Percentiles rank a stretch among this genome's conserved stretches.
phyloP scores from a whole-genome alignment of 92 coral and sea anemone genomes.

The Isaurus tuberculatus region DNA sequence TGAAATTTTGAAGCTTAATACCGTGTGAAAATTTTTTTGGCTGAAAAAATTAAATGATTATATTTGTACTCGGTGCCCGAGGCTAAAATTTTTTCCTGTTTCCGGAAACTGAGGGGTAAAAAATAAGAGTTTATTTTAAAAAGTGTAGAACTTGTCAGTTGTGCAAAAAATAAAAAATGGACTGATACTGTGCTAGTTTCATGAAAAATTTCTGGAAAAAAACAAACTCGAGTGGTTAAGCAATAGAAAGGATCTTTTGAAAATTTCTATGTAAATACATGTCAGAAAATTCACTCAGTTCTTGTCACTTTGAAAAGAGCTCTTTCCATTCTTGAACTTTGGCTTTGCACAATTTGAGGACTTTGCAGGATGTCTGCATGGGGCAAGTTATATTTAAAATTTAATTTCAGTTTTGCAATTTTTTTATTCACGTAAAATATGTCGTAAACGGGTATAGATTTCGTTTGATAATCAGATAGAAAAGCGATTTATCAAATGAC shows the following conservation, averaged over 20 bases:
- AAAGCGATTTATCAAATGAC: background rate
- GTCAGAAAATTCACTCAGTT: background rate
- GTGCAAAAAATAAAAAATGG: background rate
- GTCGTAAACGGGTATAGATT: background rate
- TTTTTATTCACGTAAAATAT: background rate
- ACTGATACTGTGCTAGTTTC: too few relatives aligned
- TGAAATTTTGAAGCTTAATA: background rate
- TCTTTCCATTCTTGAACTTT: background rate
- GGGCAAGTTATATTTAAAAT: background rate
- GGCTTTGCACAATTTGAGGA: background rate
- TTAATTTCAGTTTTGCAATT: constrained; percentile 16
- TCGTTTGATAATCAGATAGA: background rate
- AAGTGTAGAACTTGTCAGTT: background rate
- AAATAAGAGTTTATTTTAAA: background rate
- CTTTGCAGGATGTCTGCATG: background rate
- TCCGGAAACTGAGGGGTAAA: background rate
- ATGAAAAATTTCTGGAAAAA: too few relatives aligned
- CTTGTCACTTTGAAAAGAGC: background rate
- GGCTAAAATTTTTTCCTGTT: background rate
- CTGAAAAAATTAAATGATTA: background rate
- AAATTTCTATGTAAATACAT: too few relatives aligned
- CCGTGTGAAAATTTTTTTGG: constrained; percentile 26
- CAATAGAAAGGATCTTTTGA: too few relatives aligned
- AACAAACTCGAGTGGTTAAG: too few relatives aligned
- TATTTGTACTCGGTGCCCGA: background rate